Evolutionary conservation across 2,797 vertebrate species (phyloP).

Genomic region (Coluber constrictor): DNA sequence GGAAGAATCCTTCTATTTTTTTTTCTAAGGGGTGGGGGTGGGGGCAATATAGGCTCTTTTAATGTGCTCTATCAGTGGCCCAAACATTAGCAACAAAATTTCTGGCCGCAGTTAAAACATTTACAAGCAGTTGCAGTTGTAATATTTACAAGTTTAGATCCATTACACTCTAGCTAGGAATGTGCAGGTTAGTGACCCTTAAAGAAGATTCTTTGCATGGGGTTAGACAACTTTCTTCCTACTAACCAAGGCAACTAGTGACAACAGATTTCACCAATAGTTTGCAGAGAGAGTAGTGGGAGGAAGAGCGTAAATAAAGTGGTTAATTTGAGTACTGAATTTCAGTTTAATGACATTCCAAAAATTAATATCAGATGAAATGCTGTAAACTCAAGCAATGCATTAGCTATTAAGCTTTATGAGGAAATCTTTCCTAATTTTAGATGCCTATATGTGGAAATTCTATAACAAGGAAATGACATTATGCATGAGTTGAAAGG

Average conservation of each 20-base stretch:
- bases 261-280: background rate
- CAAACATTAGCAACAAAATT: conserved; percentile 10
- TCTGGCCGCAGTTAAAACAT: background rate
- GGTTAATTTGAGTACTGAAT: background rate
- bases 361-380: background rate
- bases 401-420: background rate
- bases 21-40: background rate
- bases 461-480: background rate
- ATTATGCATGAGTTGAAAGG: background rate
- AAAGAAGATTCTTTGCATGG: background rate
- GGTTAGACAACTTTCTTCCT: background rate
- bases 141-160: conserved; percentile 4
- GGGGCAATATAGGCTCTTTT: background rate
- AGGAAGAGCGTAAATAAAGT: background rate
- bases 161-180: background rate
- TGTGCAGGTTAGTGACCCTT: background rate
- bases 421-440: background rate
- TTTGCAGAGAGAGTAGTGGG: background rate
- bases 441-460: background rate
- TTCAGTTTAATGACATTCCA: background rate
- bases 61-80: background rate
- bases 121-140: background rate
- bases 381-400: background rate
- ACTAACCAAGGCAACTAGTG: background rate
- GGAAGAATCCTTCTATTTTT: conserved; percentile 12